Conservation (phyloP, 2,888 invertebrate species). For the Sphaerophoria taeniata region DNA sequence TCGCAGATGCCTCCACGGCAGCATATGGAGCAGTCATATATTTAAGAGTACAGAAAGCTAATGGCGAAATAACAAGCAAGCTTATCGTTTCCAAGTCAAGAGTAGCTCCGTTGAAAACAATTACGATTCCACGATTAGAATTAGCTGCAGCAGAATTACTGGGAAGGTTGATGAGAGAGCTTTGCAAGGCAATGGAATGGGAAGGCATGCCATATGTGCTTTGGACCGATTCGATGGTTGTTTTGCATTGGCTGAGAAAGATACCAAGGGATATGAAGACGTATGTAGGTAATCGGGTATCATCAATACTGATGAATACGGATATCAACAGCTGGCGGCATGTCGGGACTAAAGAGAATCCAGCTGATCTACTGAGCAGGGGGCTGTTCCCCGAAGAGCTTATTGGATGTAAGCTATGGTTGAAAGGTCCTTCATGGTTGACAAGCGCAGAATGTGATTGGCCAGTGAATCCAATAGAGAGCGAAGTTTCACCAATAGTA, state of each 20-base stretch:
- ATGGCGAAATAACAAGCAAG: not conserved
- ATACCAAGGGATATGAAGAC: constrained; percentile 22
- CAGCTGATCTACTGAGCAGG: no score
- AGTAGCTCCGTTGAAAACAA: constrained; percentile 11
- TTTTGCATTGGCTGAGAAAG: constrained; percentile 25
- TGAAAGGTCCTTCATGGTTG: no score
- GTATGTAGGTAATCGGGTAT: constrained; percentile 23
- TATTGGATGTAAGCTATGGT: no score
- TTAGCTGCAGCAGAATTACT: not conserved
- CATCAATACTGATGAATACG: constrained; percentile 20
- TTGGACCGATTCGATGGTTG: constrained; percentile 22
- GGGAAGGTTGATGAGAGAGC: not conserved
- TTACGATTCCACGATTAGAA: not conserved
- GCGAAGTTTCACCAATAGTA: no score
- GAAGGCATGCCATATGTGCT: not conserved
- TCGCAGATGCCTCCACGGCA: no score
- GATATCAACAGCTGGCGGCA: no score
- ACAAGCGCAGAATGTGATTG: no score
- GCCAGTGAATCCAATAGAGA: no score
- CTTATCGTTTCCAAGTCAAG: constrained; percentile 18
- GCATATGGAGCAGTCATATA: no score
- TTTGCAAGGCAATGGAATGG: constrained; percentile 31
- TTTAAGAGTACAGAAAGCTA: not conserved
- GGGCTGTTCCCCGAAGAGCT: no score
- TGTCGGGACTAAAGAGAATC: no score